Conservation (phyloP, 2,797 vertebrate genomes). For the Muscicapa striata region DNA sequence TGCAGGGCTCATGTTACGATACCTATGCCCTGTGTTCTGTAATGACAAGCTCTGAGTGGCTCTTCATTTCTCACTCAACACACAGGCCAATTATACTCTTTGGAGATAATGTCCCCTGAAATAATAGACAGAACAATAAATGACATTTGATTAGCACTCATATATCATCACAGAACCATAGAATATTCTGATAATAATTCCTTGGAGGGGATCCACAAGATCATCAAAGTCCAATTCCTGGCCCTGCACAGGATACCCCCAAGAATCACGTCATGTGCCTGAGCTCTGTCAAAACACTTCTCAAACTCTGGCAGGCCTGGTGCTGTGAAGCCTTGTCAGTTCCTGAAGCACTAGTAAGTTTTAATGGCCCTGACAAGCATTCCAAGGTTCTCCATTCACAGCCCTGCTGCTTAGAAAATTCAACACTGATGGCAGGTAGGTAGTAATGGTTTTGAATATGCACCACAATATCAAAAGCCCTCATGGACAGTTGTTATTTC, state of each 20-base stretch:
- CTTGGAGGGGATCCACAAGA: not conserved
- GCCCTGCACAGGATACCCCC: too few relatives aligned
- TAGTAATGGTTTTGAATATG: not conserved
- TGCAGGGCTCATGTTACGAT: rapidly evolving
- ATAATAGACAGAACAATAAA: not conserved
- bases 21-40: not conserved
- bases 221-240: not conserved
- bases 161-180: not conserved
- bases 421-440: not conserved
- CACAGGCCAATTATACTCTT: not conserved
- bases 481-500: not conserved
- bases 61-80: not conserved
- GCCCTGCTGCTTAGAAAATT: not conserved
- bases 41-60: not conserved
- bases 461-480: not conserved
- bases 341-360: not conserved
- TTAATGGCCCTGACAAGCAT: not conserved
- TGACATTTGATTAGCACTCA: not conserved
- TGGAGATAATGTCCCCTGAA: not conserved
- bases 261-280: not conserved
- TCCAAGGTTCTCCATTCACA: not conserved
- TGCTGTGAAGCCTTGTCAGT: not conserved
- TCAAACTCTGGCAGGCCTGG: not conserved
- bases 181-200: not conserved
- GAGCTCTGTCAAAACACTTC: not conserved